Conservation (phyloP, 2,797 vertebrate genomes). For the Trichosurus vulpecula region DNA sequence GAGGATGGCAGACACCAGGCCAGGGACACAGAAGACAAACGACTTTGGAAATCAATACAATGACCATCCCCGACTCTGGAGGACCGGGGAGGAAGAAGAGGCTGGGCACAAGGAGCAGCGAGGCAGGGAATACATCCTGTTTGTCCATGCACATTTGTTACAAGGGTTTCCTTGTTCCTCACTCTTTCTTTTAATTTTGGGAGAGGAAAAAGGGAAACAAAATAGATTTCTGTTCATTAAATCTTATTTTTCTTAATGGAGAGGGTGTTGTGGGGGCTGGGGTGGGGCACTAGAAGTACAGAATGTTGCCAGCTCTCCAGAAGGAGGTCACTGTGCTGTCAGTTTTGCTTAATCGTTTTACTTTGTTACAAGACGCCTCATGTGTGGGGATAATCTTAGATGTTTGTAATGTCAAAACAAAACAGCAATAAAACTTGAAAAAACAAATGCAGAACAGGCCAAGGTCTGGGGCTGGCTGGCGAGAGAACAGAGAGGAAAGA, state of each 20-base stretch:
- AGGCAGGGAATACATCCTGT: no score
- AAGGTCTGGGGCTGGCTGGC: neutral
- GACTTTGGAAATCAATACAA: no score
- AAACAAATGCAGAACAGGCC: neutral
- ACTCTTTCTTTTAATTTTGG: neutral
- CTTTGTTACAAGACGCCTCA: neutral
- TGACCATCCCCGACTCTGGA: no score
- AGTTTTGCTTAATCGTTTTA: neutral
- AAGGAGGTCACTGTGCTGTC: neutral
- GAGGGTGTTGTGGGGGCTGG: accelerated
- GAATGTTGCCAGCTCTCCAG: neutral
- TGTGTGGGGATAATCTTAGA: neutral
- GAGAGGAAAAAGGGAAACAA: neutral
- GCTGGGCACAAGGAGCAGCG: no score
- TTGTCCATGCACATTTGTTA: neutral
- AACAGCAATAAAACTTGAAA: neutral
- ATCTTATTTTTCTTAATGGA: neutral
- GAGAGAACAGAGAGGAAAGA: neutral
- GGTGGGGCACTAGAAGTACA: neutral
- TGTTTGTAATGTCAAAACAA: neutral
- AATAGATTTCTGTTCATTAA: neutral
- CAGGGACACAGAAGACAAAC: no score
- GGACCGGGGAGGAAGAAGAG: no score
- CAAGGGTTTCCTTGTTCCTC: neutral
- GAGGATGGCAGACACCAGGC: no score